Base-by-base conservation (phyloP, 2,888 invertebrate genomes). In the Hylaea fasciaria region DNA sequence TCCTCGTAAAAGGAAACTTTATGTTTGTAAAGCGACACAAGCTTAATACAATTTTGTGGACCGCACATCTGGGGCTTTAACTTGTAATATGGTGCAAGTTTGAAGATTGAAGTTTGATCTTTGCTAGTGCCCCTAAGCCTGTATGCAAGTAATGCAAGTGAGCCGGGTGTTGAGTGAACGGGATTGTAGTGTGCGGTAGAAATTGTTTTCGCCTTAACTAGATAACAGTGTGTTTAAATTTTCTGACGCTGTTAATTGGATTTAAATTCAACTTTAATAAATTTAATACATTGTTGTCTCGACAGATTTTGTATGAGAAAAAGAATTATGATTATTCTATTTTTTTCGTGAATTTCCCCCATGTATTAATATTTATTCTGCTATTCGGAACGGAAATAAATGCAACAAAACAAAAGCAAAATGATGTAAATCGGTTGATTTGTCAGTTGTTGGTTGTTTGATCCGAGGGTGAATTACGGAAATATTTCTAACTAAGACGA, bases 41-140 rank as follows among this genome's bases (percentile, higher is more conserved):
- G 40, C 44, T 65, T 62, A 61, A 63, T 57, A 55, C 56, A 64
- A 63, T 67, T 64, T 68, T 51, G 64, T 46, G 53, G 62, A 50
- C 48, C 47, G 43, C 60, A 61, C 70, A 71, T 64, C 67, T 68
- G 67, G 46, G 59, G 53, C 57, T 50, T 65, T 32, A 66, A 66
- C 51, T 63, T 66, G 54, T 61, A 51, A 54, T 16, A 46, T 13
- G 48, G 54, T 50, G 58, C 57, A 57, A 65, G 61, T 67, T 67
- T 56, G 53, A 50, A 64, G 60, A 65, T 61, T 64, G 39, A 63
- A 67, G 64, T 64, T 62, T 64, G 53, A 63, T 64, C 54, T 50
- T 54, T 47, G 52, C 47, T 50, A 16, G 32, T 37, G 14, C 40
- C 8, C 43, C 14, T 17, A 39, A 40, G 22, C 40, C 29, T 44